Conservation (phyloP, 2,888 invertebrate species). For the Drosophila meridiana region DNA sequence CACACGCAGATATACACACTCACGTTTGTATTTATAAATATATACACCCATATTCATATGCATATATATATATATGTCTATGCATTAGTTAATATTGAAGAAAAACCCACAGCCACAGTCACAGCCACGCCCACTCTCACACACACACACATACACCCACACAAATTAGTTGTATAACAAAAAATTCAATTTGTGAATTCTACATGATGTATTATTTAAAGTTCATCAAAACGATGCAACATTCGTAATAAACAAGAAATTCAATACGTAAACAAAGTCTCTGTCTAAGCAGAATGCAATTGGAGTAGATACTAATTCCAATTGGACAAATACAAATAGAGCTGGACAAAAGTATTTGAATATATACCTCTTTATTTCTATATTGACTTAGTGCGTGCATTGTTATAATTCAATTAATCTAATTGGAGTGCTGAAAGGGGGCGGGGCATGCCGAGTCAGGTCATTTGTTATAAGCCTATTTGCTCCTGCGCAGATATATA, state of each 20-base stretch:
- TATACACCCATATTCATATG: constrained; percentile 12
- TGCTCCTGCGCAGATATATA: constrained; percentile 53
- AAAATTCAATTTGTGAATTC: constrained; percentile 43
- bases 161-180: constrained; percentile 42
- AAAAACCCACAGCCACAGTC: constrained; percentile 9
- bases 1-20: constrained; percentile 8
- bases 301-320: background rate
- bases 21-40: constrained; percentile 23
- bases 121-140: constrained; percentile 4
- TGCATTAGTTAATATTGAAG: constrained; percentile 4
- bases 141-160: constrained; percentile 7
- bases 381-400: constrained; percentile 7
- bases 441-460: background rate
- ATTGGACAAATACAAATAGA: background rate
- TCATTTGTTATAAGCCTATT: background rate
- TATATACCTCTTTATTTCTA: background rate
- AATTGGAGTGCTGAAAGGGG: constrained; percentile 13
- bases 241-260: constrained; percentile 56
- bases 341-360: background rate
- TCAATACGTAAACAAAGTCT: constrained; percentile 31
- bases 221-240: constrained; percentile 54
- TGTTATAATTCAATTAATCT: constrained; percentile 26
- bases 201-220: constrained; percentile 55
- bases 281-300: background rate
- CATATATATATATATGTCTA: constrained; percentile 17